These are phyloP conservation scores for Anagyrus pseudococci DNA, from an alignment of 2,888 invertebrate genomes.

Conservation along the genomic window DNA sequence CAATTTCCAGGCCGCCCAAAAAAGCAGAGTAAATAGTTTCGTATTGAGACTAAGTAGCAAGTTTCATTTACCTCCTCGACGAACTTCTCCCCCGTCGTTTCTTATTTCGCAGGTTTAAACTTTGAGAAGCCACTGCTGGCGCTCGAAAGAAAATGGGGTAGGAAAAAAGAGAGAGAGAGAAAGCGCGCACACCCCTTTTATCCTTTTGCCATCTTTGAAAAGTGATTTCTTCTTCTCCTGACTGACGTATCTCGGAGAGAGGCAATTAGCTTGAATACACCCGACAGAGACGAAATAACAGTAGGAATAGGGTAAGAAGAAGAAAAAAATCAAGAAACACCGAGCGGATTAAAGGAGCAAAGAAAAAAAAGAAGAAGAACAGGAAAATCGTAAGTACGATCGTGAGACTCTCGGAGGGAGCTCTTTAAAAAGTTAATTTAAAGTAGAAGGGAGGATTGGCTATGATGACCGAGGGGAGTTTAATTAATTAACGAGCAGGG, in stretches of 20 bases:
- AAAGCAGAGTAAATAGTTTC: slow-evolving; percentile 6
- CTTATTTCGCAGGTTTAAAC: slow-evolving; percentile 31
- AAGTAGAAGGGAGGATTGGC: no score
- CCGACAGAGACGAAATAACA: no score
- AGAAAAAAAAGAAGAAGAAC: neutral
- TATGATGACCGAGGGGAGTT: no score
- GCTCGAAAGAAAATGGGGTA: neutral
- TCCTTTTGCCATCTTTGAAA: neutral
- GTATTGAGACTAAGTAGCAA: slow-evolving; percentile 27
- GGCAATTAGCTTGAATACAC: slow-evolving; percentile 19
- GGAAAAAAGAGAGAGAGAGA: slow-evolving; percentile 6
- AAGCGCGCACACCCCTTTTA: slow-evolving; percentile 6
- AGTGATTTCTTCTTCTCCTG: neutral
- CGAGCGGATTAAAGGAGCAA: neutral
- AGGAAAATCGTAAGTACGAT: slow-evolving; percentile 5
- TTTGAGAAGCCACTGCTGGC: neutral
- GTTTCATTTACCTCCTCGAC: slow-evolving; percentile 30
- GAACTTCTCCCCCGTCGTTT: slow-evolving; percentile 18
- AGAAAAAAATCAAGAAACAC: neutral
- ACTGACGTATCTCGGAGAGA: slow-evolving; percentile 1
- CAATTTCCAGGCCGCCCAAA: slow-evolving; percentile 7
- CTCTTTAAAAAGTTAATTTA: no score
- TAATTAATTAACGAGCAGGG: no score
- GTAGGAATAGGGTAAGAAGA: neutral
- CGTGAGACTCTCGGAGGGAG: neutral